Evolutionary conservation across 2,797 vertebrate species (phyloP).

Genomic region (Sandelia bainsii): DNA sequence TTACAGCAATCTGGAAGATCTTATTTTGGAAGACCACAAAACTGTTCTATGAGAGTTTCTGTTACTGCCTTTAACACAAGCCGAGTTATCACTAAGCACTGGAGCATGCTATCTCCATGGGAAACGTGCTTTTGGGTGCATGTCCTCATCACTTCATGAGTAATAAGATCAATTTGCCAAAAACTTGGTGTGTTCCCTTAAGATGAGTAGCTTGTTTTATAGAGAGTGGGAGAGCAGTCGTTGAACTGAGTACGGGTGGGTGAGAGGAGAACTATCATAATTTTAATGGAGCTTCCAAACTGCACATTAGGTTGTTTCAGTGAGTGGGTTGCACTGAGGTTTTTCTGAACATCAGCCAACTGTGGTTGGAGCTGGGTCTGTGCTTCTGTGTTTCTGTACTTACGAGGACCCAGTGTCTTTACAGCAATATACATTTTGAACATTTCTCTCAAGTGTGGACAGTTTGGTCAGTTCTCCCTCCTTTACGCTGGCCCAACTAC

Average conservation of each 20-base stretch:
- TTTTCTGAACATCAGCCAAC: slow-evolving; percentile 9
- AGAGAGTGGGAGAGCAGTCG: background rate
- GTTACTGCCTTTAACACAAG: background rate
- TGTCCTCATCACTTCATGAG: slow-evolving; percentile 8
- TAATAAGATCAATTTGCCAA: slow-evolving; percentile 15
- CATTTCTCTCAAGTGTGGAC: background rate
- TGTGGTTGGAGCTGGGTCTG: background rate
- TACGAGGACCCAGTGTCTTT: background rate
- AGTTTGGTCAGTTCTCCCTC: too few relatives aligned
- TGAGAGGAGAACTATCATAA: slow-evolving; percentile 1
- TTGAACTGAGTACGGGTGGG: slow-evolving; percentile 11
- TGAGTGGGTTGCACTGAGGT: slow-evolving; percentile 11
- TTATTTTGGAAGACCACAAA: too few relatives aligned
- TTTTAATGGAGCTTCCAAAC: slow-evolving; percentile 16
- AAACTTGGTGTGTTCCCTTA: background rate
- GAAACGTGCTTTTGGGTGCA: background rate
- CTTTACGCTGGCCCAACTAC: too few relatives aligned
- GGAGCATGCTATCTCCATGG: background rate
- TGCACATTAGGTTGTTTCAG: background rate
- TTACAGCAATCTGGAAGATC: too few relatives aligned
- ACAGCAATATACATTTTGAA: background rate
- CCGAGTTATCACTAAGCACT: background rate
- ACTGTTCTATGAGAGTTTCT: too few relatives aligned
- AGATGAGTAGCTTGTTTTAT: slow-evolving; percentile 17
- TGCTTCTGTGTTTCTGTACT: slow-evolving; percentile 1